Percentiles rank a stretch among this genome's conserved stretches.
These are phyloP conservation scores for Dasypus novemcinctus DNA, from an alignment of 2,113 vertebrate species.

Conservation along the genomic window DNA sequence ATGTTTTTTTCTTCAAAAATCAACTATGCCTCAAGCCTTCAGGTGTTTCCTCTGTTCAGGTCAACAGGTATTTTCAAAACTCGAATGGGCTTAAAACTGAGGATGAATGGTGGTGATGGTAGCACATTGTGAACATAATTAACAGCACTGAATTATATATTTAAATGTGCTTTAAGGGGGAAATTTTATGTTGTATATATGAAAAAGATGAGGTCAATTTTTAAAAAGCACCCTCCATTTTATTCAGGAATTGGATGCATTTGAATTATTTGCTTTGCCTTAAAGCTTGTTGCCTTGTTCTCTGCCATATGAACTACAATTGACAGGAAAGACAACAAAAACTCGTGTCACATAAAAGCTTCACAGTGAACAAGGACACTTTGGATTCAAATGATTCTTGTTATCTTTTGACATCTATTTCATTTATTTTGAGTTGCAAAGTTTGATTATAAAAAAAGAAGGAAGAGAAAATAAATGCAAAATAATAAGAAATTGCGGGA, in stretches of 20 bases:
- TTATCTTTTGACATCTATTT: not conserved
- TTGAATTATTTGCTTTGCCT: not conserved
- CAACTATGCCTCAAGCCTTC: conserved; percentile 66
- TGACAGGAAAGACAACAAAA: not conserved
- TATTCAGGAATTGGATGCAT: not conserved
- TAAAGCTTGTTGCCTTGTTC: conserved; percentile 12
- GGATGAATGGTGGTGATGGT: not conserved
- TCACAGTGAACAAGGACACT: not conserved
- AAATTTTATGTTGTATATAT: no score
- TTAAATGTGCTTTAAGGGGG: no score
- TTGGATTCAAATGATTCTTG: not conserved
- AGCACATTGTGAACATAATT: no score
- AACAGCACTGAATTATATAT: no score
- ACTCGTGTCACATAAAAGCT: not conserved
- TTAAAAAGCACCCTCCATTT: not conserved
- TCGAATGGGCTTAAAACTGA: conserved; percentile 12
- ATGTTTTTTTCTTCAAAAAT: conserved; percentile 43
- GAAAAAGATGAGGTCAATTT: not conserved
- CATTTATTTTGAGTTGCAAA: not conserved
- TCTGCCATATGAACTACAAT: not conserved
- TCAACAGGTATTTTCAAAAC: conserved; percentile 49
- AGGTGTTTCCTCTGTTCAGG: conserved; percentile 65
- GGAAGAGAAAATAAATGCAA: no score
- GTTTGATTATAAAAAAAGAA: not conserved
- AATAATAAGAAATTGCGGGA: not conserved